Evolutionary conservation across 2,888 invertebrate species (phyloP).

Genomic region (Cinara cedri): DNA sequence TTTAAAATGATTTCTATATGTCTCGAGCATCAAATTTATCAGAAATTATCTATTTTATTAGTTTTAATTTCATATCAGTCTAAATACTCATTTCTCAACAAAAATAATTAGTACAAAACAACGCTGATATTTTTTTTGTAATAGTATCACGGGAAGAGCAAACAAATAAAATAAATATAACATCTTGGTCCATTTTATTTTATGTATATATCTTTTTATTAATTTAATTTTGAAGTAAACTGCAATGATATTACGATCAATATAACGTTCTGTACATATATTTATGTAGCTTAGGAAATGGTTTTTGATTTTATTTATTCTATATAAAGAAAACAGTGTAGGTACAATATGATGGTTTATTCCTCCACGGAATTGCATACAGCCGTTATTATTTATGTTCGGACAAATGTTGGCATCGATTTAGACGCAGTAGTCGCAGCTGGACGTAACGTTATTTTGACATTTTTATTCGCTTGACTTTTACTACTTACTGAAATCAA

Average conservation of each 20-base stretch:
- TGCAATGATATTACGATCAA: not conserved
- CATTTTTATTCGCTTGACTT: constrained; percentile 34
- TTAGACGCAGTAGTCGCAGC: not conserved
- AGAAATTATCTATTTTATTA: too few relatives aligned
- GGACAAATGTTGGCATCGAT: constrained; percentile 24
- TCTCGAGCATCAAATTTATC: too few relatives aligned
- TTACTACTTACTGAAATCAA: constrained; percentile 27
- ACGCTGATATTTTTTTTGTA: too few relatives aligned
- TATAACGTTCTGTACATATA: not conserved
- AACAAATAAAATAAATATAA: too few relatives aligned
- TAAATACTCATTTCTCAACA: too few relatives aligned
- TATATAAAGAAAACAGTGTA: not conserved
- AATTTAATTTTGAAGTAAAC: too few relatives aligned
- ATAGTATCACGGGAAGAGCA: too few relatives aligned
- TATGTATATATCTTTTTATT: too few relatives aligned
- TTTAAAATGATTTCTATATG: too few relatives aligned
- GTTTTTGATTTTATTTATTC: constrained; percentile 12
- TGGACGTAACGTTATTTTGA: not conserved
- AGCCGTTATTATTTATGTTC: constrained; percentile 20
- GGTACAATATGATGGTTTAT: not conserved
- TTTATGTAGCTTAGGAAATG: not conserved
- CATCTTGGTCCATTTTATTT: too few relatives aligned
- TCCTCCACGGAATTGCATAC: not conserved
- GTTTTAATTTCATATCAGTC: too few relatives aligned
- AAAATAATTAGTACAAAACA: too few relatives aligned